Evolutionary conservation across 2,797 vertebrate species (phyloP).

Genomic region (Percopsis omiscomaycus): DNA sequence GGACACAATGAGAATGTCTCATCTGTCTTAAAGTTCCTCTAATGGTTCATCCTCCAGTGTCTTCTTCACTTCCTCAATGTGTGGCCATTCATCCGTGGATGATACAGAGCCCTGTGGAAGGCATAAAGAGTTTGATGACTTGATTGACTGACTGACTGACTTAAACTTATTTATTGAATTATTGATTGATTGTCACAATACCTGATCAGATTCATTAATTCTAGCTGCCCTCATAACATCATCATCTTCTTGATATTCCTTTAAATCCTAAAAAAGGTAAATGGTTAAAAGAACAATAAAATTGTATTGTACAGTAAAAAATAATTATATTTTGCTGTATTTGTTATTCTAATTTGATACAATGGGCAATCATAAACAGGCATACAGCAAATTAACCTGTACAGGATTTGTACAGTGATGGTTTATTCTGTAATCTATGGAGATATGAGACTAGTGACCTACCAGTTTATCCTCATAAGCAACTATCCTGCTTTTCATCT

Average conservation of each 20-base stretch:
- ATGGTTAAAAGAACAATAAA: background rate
- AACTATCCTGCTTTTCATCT: slow-evolving; percentile 21
- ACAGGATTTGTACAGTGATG: background rate
- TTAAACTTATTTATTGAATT: background rate
- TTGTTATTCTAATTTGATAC: no score
- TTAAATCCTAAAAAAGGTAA: slow-evolving; percentile 39
- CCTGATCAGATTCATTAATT: slow-evolving; percentile 55
- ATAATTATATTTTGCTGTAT: no score
- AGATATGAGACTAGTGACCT: slow-evolving; percentile 17
- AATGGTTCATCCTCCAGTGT: slow-evolving; percentile 26
- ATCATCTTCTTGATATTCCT: slow-evolving; percentile 30
- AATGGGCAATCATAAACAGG: no score
- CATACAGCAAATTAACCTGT: no score
- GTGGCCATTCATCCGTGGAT: slow-evolving; percentile 51
- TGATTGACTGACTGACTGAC: background rate
- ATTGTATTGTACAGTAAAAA: background rate
- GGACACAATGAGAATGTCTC: background rate
- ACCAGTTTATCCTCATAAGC: slow-evolving; percentile 44
- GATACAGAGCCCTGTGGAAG: slow-evolving; percentile 42
- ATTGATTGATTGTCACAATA: slow-evolving; percentile 22
- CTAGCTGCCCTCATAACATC: background rate
- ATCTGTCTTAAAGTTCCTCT: slow-evolving; percentile 1
- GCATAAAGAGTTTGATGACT: background rate
- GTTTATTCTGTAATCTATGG: background rate
- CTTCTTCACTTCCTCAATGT: slow-evolving; percentile 17